phyloP scores from a whole-genome alignment of 2,113 vertebrate genomes.

The Eudyptes chrysolophus region DNA sequence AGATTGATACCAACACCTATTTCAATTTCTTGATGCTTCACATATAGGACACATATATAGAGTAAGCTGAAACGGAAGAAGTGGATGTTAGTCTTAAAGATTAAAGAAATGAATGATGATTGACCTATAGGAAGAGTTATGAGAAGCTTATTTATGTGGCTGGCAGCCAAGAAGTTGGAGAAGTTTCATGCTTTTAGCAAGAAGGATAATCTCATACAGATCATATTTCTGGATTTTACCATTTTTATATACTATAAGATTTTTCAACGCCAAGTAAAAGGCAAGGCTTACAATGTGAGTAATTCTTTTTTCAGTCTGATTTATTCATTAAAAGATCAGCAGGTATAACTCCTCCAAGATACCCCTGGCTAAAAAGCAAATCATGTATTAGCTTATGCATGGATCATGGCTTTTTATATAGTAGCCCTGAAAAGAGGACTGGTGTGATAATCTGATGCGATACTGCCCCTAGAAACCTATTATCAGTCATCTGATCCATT shows the following conservation, averaged over 20 bases:
- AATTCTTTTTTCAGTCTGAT: background rate
- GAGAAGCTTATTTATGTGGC: slow-evolving; percentile 33
- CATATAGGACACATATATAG: background rate
- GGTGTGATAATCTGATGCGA: background rate
- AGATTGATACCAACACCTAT: background rate
- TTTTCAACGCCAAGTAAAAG: slow-evolving; percentile 25
- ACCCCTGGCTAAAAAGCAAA: background rate
- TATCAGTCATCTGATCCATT: background rate
- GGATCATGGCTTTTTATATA: background rate
- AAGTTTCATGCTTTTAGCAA: slow-evolving; percentile 16
- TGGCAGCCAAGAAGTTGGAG: slow-evolving; percentile 21
- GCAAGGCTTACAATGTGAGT: background rate
- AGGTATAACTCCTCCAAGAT: background rate
- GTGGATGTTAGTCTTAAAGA: background rate
- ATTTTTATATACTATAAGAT: background rate
- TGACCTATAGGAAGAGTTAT: background rate
- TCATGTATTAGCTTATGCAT: background rate
- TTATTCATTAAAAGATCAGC: background rate
- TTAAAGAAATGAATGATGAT: background rate
- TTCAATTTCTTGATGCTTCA: background rate
- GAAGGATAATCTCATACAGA: slow-evolving; percentile 10
- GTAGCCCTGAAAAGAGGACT: background rate
- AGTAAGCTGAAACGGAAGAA: background rate
- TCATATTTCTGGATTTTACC: slow-evolving; percentile 14
- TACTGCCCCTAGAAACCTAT: background rate